phyloP scores from a whole-genome alignment of 2,113 vertebrate species.

The Centrocercus urophasianus region DNA sequence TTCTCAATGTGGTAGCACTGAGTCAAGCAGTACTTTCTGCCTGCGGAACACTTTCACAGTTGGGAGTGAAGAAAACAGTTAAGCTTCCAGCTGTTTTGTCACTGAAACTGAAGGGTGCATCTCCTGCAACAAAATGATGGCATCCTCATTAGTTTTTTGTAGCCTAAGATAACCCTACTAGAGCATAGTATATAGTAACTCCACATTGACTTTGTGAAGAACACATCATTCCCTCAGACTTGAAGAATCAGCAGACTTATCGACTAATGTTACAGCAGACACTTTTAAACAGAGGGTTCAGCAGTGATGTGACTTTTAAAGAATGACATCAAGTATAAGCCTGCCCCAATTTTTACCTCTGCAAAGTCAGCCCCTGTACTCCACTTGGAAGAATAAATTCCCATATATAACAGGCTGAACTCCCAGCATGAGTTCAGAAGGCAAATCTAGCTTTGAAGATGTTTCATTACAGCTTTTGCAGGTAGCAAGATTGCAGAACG shows the following conservation, averaged over 20 bases:
- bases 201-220: background rate
- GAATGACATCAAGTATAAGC: background rate
- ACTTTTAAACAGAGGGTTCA: background rate
- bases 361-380: background rate
- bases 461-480: background rate
- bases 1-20: background rate
- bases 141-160: background rate
- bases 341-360: background rate
- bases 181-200: background rate
- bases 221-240: background rate
- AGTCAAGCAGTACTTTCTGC: background rate
- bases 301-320: background rate
- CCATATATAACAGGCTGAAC: constrained; percentile 1
- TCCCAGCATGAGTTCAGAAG: background rate
- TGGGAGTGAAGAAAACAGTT: background rate
- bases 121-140: background rate
- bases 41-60: background rate
- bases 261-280: background rate
- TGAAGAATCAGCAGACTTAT: background rate
- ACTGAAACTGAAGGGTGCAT: background rate
- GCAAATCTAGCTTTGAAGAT: constrained; percentile 12
- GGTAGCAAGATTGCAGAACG: background rate
- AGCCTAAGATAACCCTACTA: background rate
- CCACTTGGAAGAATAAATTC: background rate
- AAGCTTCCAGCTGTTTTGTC: background rate